Base-by-base conservation (phyloP, 2,797 vertebrate genomes). In the Borostomias antarcticus region DNA sequence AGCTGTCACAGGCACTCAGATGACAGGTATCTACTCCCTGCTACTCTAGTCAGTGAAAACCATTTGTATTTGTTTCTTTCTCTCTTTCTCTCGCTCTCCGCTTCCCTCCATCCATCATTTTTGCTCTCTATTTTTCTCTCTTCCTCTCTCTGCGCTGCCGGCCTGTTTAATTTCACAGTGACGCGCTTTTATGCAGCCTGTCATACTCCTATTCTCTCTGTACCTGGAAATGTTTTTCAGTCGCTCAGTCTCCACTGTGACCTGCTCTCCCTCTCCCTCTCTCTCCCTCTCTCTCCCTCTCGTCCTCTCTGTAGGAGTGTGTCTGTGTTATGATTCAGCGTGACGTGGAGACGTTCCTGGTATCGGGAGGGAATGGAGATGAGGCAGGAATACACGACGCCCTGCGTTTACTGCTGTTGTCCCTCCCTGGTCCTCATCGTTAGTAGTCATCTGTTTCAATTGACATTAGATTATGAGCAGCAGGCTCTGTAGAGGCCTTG, bases 1-100 rank as follows among this genome's bases (percentile, higher is more conserved):
- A 45, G 43, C 66, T 70, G 54, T 62, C 65, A 47, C 32, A 56
- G 57, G 4, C 19, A 61, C 65, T 74, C 29, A 64, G 33, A 74
- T 77, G 50, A 67, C 43, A 77, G 37, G 28, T 47, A 60, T 19
- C 51, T 25, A 45, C 64, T 43, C 19, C 32, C 33, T 11, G 59
- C 59, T 26, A 23, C 40, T 67, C 29, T 25, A 47, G 29, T 33
- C 35, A 33, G 23, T 26, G 48, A 28, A 68, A 23, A 7, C 45
- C n/a, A 7, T 45, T 1, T 30, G 5, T 48, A 17, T 33, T 57
- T 35, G 2, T 1, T 2, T 25, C 2, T 66, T 40, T 37, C 25
- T 17, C n/a, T 69, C 26, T 11, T 10, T 37, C 4, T 59, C 52
- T 13, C 6, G 17, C 2, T 26, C 45, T 52, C 50, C 25, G 2